Conservation (phyloP, 1,140 invertebrate species). For the Anastrepha obliqua region DNA sequence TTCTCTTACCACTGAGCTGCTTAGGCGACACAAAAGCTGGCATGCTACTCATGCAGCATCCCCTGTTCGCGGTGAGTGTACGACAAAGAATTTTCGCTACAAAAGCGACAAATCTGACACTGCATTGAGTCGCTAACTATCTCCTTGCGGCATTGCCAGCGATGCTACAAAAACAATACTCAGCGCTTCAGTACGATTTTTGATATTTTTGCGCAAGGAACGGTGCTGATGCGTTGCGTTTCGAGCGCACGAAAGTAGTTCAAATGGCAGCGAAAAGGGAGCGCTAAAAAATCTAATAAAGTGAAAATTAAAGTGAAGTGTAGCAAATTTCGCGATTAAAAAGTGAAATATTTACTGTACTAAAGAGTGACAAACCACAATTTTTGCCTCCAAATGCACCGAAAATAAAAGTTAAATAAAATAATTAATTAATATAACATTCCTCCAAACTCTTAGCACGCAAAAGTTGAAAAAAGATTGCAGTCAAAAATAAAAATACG, state of each 20-base stretch:
- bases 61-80: neutral
- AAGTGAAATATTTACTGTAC: neutral
- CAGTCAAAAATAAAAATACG: neutral
- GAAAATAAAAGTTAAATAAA: neutral
- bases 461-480: neutral
- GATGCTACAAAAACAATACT: slow-evolving; percentile 41
- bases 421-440: neutral
- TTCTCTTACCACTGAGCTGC: neutral
- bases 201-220: slow-evolving; percentile 49
- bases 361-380: neutral
- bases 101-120: slow-evolving; percentile 15
- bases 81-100: neutral
- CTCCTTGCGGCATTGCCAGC: neutral
- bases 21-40: neutral
- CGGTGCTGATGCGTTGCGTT: neutral
- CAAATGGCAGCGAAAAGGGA: neutral
- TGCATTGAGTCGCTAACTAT: neutral
- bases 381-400: neutral
- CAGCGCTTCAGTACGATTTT: slow-evolving; percentile 12
- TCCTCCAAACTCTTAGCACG: neutral
- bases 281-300: neutral
- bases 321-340: neutral
- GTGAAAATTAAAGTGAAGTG: neutral
- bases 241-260: slow-evolving; percentile 6
- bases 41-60: neutral